Evolutionary conservation across 2,888 invertebrate genomes (phyloP).

Genomic region (Oxyteleia sp.): DNA sequence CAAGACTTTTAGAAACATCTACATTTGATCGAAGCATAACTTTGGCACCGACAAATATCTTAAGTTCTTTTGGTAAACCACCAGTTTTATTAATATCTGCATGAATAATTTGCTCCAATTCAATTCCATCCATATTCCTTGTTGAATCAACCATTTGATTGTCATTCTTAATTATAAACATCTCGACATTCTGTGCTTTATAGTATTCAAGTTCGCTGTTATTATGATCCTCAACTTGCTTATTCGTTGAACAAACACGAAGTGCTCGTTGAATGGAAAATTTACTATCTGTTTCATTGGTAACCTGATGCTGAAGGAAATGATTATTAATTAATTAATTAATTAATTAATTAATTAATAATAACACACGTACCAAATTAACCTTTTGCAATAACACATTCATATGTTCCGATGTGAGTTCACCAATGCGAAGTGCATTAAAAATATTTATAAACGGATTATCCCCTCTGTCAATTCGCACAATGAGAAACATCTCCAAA

Average conservation of each 20-base stretch:
- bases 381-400: constrained; percentile 24
- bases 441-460: constrained; percentile 19
- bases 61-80: constrained; percentile 3
- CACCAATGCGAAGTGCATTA: constrained; percentile 5
- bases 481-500: constrained; percentile 21
- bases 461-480: constrained; percentile 13
- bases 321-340: too few relatives aligned
- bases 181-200: neutral
- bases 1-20: constrained; percentile 14
- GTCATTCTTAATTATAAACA: neutral
- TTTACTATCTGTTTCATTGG: too few relatives aligned
- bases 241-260: too few relatives aligned
- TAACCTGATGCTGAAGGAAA: too few relatives aligned
- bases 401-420: constrained; percentile 19
- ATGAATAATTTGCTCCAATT: neutral
- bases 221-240: too few relatives aligned
- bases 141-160: constrained; percentile 3
- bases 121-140: neutral
- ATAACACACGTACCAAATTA: too few relatives aligned
- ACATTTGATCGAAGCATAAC: constrained; percentile 30
- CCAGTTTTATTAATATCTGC: constrained; percentile 14
- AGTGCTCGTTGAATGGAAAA: too few relatives aligned
- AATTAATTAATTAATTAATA: too few relatives aligned
- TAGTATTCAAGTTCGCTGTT: neutral
- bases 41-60: constrained; percentile 5